Evolutionary conservation across 2,888 invertebrate genomes (phyloP), one percentile per base, ranked within the genome.

Genomic region (Dynastes hyllus): DNA sequence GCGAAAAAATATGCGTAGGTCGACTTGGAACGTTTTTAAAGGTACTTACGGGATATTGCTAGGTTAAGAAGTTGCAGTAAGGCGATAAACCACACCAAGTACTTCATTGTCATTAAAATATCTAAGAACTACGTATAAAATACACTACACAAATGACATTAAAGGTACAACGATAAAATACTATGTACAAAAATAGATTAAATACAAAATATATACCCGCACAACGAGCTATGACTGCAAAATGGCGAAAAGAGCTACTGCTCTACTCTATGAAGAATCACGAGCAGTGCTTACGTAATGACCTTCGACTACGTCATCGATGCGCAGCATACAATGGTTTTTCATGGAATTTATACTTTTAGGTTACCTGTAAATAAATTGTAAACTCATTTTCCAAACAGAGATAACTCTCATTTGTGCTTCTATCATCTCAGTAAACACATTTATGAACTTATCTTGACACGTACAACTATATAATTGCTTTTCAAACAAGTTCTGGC

Each of bases 81-180:
- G 82, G 84, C 82, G 86, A 85, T 83, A 85, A 85, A 86, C 84
- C 84, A 83, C 85, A 87, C 85, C 83, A 86, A 86, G 84, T 86
- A 86, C 85, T 86, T 87, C 87, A 87, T 87, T 86, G 86, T 85
- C 73, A 73, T 11, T 73, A 73, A 40, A 73, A 73, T 61, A 55
- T 71, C 40, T 58, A 73, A 58, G 58, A 58, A 55, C 55, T 71
- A 58, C 22, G 40, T 73, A 73, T 37, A 61, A 40, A 45, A 53
- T 16, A 78, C 71, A 71, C 69, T 63, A 78, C 78, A 71, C 78
- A 58, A 78, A 78, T 61, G 22, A 65, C 78, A 78, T 78, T 65
- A 70, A 70, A 51, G 40, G 58, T 65, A 70, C 51, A 78, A 61
- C 53, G 58, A 73, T 71, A 73, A 73, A 73, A 58, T 61, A 73